Evolutionary conservation across 1,140 invertebrate species (phyloP), one percentile per base, ranked within the genome.

Genomic region (Pseudomyrmex cubaensis): DNA sequence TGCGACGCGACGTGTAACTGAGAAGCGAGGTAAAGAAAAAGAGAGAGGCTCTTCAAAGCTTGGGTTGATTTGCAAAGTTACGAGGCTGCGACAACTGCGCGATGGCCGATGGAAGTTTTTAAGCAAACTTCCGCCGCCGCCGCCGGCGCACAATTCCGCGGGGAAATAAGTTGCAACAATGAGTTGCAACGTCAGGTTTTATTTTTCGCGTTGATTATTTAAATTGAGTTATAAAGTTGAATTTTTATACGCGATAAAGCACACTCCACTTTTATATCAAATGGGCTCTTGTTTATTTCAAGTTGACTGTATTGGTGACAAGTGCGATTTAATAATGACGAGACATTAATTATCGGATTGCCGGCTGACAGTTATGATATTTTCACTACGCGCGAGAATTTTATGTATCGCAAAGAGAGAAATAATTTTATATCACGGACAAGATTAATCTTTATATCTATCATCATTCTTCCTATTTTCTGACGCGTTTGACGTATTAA

Each of bases 71-170:
- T 35, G 46, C 46, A 15, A 82, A 64, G 75, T 73, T 82, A 64
- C 25, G 48, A 44, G 48, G 25, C 46, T 63, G 1, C n/a, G 20
- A 1, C 20, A 15, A 69, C 10, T 7, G 48, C 54, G 73, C 72
- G 20, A 48, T 50, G n/a, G 52, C 12, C 50, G 52, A 57, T 83
- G 17, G n/a, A 86, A 86, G 35, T 85, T 85, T 84, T 88, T 66
- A 25, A 66, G 56, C 35, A 61, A 87, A 87, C 74, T 82, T 84
- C 10, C 22, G 50, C 3, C 22, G 50, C 12, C 57, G 75, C 57
- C 48, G 22, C 12, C 17, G 13, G 25, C 17, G 78, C 15, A 48
- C 74, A 50, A 78, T 50, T 57, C 63, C 56, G 15, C 13, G 8
- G 57, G 72, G 56, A 82, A 75, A 75, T 82, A 82, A 75, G 35